Evolutionary conservation across 2,888 invertebrate genomes (phyloP), one percentile per base, ranked within the genome.

Genomic region (Phengaris alcon): DNA sequence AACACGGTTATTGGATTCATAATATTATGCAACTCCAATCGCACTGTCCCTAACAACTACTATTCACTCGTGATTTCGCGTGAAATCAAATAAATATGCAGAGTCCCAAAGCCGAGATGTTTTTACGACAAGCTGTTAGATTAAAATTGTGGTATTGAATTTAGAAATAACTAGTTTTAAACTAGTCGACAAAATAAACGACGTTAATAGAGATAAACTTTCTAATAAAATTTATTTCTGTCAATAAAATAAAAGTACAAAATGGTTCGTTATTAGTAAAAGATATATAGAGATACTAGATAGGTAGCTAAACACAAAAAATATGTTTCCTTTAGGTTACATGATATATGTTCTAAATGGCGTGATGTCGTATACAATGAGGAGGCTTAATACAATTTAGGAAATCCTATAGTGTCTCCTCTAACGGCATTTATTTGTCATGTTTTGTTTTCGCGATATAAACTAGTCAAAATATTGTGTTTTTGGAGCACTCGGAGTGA

Each of bases 31-130:
- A 12, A 72, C 54, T 72, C 51, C 72, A 72, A 54, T 52, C 52
- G 15, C 48, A 48, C 48, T 46, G 13, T 9, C 57, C 15, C 69
- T 75, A 75, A 70, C 74, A 59, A 74, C 68, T 75, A 57, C 75
- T 69, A 75, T 75, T 75, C 75, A 75, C 55, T 54, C 13, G 54
- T 44, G 68, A 44, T 35, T 74, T 15, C 54, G n/a, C 64, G 64
- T 59, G 64, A 44, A 64, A 44, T 44, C 35, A 6, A 64, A 64
- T 64, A 64, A 64, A 64, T 64, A 64, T 13, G 64, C 35, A 13
- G 22, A 59, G 64, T 64, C 35, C 64, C 64, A 48, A 5, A 64
- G 64, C 35, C 64, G 64, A 64, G 35, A 35, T 64, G 64, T 13
- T 64, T 64, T 64, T 44, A 64, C 64, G 64, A 44, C 35, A 64